phyloP scores from a whole-genome alignment of 2,888 invertebrate genomes.

The Clitarchus hookeri region DNA sequence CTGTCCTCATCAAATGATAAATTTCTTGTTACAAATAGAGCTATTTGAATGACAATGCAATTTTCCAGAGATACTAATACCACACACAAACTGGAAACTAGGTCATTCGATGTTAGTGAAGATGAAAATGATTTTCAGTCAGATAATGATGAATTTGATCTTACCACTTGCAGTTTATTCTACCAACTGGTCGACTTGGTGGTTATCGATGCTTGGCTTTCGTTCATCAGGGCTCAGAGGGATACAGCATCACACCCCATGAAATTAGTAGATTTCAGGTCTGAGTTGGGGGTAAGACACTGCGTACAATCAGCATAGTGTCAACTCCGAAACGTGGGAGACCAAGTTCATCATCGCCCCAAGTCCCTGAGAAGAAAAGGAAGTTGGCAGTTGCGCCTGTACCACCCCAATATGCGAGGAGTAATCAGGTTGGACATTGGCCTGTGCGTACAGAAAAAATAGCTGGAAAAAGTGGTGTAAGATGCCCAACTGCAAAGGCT shows the following conservation, averaged over 20 bases:
- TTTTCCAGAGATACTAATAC: too few species aligned
- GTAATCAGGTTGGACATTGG: neutral
- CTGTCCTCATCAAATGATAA: too few species aligned
- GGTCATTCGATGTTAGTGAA: too few species aligned
- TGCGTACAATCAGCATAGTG: neutral
- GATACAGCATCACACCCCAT: neutral
- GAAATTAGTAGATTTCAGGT: neutral
- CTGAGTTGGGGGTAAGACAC: neutral
- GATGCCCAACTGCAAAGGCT: neutral
- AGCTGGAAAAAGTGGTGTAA: neutral
- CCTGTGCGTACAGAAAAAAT: neutral
- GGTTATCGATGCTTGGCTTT: neutral
- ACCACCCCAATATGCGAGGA: neutral
- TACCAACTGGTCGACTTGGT: neutral
- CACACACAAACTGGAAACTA: too few species aligned
- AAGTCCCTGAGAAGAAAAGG: neutral
- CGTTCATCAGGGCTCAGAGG: neutral
- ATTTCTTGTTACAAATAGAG: too few species aligned
- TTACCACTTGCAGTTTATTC: too few species aligned
- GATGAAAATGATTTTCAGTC: too few species aligned
- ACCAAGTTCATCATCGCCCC: too few species aligned
- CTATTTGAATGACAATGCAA: too few species aligned
- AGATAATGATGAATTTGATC: too few species aligned
- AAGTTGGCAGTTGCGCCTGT: neutral
- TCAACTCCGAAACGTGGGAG: too few species aligned